Evolutionary conservation across 2,113 vertebrate genomes (phyloP), one percentile per base, ranked within the genome.

Genomic region (Lophochroa leadbeateri): DNA sequence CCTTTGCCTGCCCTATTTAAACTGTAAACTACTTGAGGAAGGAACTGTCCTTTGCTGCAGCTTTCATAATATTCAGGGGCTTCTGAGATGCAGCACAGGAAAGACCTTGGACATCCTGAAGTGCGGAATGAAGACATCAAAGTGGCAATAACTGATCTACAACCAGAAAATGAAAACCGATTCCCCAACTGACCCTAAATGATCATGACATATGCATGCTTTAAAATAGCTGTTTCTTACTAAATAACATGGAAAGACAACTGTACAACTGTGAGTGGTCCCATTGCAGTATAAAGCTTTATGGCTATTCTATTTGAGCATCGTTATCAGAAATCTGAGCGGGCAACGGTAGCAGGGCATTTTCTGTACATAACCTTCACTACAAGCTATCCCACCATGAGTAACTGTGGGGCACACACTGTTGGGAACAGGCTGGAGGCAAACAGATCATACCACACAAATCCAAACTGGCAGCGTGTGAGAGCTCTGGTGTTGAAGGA

Each of bases 1-100:
- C 17, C 77, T 90, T 80, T 88, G n/a, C n/a, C 58, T 88, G 27
- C 28, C 24, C 35, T 89, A 52, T 78, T 82, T 80, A 81, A 82
- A n/a, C 11, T 23, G 13, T 18, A 82, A 93, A 70, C 10, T 50
- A 14, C 41, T 80, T 53, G 18, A 74, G 71, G 55, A 90, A 83
- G 82, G 46, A 80, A 41, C 5, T 74, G 17, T 49, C 6, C 39
- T 65, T 70, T 88, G 43, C 63, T 63, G 15, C 37, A 71, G 53
- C 12, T 91, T 91, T 72, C 24, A 24, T 60, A 83, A 81, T 24
- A 83, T 61, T 88, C 64, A 88, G 70, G 29, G 69, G 24, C 44
- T 90, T 79, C 85, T 88, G 58, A 92, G 33, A 65, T 1, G 2
- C 17, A 74, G 67, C 52, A 88, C 41, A 53, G 58, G 75, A 86